phyloP scores from a whole-genome alignment of 2,888 invertebrate species.

The Peribatodes rhomboidaria region DNA sequence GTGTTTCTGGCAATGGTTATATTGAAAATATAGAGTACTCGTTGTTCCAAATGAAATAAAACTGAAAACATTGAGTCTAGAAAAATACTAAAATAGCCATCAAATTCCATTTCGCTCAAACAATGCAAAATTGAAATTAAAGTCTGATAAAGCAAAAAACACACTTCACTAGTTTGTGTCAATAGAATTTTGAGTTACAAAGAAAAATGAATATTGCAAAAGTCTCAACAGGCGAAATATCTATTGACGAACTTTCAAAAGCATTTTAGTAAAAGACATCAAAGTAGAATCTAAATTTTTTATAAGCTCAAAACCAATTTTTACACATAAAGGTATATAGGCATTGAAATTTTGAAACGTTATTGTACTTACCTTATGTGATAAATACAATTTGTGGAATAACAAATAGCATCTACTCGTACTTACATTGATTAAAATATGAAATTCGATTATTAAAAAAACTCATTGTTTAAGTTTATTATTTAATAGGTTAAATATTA shows the following conservation, averaged over 20 bases:
- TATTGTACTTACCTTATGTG: too few species aligned
- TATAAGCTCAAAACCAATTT: too few species aligned
- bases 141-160: slow-evolving; percentile 20
- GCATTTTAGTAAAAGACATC: background rate
- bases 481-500: too few species aligned
- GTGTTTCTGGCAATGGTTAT: background rate
- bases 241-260: background rate
- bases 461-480: background rate
- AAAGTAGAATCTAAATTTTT: background rate
- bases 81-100: slow-evolving; percentile 9
- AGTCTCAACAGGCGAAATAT: background rate
- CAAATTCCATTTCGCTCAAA: slow-evolving; percentile 20
- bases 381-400: too few species aligned
- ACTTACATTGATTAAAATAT: too few species aligned
- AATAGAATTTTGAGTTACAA: slow-evolving; percentile 6
- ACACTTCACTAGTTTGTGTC: background rate
- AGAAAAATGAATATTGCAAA: background rate
- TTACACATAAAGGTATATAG: too few species aligned
- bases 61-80: background rate
- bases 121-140: slow-evolving; percentile 29
- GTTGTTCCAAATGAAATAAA: background rate
- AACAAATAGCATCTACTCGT: too few species aligned
- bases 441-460: background rate
- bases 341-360: too few species aligned
- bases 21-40: background rate